Conservation (phyloP, 2,888 invertebrate species). For the Sinopyrophorus schimmeli region DNA sequence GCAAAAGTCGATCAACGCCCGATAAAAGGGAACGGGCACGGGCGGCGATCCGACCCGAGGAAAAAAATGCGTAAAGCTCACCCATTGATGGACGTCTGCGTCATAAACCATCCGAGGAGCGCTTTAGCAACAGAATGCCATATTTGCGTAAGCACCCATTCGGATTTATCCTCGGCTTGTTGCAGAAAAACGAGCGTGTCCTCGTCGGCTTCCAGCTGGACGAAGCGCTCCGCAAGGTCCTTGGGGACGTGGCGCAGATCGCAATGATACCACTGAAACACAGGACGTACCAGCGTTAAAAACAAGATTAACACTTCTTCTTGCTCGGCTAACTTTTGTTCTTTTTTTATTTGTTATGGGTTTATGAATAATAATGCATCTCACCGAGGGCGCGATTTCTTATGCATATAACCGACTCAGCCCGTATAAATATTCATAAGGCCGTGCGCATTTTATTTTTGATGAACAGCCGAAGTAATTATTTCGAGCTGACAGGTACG, state of each 20-base stretch:
- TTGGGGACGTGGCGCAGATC: constrained; percentile 61
- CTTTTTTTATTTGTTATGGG: constrained; percentile 35
- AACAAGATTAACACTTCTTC: constrained; percentile 11
- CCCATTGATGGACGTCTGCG: constrained; percentile 95
- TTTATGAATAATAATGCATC: constrained; percentile 49
- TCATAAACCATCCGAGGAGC: constrained; percentile 88
- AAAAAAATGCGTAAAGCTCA: constrained; percentile 56
- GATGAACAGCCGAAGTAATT: constrained; percentile 52
- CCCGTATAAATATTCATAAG: constrained; percentile 53
- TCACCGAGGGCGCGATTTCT: constrained; percentile 52
- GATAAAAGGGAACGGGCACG: too few species aligned
- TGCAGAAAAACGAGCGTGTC: constrained; percentile 76
- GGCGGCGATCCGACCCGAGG: too few species aligned
- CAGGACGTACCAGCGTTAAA: constrained; percentile 7
- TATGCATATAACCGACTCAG: constrained; percentile 44
- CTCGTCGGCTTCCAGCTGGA: constrained; percentile 69
- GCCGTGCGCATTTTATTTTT: constrained; percentile 41
- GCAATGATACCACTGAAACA: constrained; percentile 72
- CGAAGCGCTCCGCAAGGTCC: constrained; percentile 63
- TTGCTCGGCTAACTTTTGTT: constrained; percentile 11
- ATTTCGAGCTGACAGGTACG: constrained; percentile 48
- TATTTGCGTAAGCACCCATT: constrained; percentile 85
- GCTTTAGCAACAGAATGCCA: constrained; percentile 87
- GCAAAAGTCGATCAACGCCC: too few species aligned
- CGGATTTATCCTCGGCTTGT: constrained; percentile 76